phyloP scores from a whole-genome alignment of 2,797 vertebrate genomes.

The Peromyscus attwateri region DNA sequence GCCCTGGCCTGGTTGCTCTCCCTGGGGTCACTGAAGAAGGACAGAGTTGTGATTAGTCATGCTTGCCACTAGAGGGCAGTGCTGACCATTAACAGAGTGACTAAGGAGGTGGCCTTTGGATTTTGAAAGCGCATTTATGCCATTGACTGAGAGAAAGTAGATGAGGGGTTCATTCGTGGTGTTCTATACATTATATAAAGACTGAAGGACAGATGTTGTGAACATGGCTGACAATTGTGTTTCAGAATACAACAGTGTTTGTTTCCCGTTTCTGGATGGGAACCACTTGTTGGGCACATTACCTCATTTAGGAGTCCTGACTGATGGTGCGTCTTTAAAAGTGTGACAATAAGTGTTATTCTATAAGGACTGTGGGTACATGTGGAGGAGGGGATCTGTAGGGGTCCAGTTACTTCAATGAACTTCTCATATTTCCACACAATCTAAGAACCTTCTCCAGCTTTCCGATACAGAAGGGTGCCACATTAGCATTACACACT shows the following conservation, averaged over 20 bases:
- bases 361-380: not conserved
- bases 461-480: not conserved
- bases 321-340: conserved; percentile 3
- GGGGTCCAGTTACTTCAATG: not conserved
- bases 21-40: not conserved
- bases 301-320: not conserved
- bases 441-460: not conserved
- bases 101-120: not conserved
- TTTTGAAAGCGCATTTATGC: not conserved
- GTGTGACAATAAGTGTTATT: not conserved
- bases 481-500: not conserved
- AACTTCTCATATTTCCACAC: not conserved
- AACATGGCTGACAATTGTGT: not conserved
- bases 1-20: accelerated
- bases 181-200: not conserved
- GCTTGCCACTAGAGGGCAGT: conserved; percentile 85
- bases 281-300: not conserved
- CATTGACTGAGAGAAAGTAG: not conserved
- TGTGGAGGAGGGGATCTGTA: too few species aligned
- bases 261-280: not conserved
- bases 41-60: conserved; percentile 61
- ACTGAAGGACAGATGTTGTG: not conserved
- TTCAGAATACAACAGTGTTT: not conserved
- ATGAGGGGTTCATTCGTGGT: not conserved
- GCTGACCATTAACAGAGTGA: conserved; percentile 73